A percentile compares a stretch with the other conserved stretches of the same genome.
Evolutionary conservation across 2,888 invertebrate genomes (phyloP).

Genomic region (Netelia inedita): DNA sequence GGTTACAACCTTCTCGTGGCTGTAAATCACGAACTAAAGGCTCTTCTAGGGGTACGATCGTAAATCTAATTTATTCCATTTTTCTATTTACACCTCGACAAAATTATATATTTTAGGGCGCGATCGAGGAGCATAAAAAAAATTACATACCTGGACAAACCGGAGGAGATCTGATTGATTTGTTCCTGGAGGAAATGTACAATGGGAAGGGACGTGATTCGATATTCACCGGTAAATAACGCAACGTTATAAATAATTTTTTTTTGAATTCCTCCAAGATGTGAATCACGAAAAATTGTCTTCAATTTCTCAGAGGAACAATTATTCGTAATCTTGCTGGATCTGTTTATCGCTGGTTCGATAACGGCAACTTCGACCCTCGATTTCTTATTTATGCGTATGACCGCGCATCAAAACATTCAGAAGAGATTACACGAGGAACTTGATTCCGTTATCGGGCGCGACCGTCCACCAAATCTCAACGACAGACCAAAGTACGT

Average conservation of each 20-base stretch:
- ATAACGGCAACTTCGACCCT: slow-evolving; percentile 89
- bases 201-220: slow-evolving; percentile 77
- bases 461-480: slow-evolving; percentile 84
- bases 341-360: slow-evolving; percentile 89
- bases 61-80: slow-evolving; percentile 13
- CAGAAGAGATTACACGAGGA: slow-evolving; percentile 87
- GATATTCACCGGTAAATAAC: slow-evolving; percentile 85
- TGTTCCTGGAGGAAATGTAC: slow-evolving; percentile 88
- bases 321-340: slow-evolving; percentile 88
- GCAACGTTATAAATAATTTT: background rate
- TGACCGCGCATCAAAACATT: slow-evolving; percentile 87
- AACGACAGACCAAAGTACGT: slow-evolving; percentile 85
- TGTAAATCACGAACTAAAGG: slow-evolving; percentile 87
- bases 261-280: slow-evolving; percentile 26
- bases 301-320: slow-evolving; percentile 87
- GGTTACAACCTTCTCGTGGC: slow-evolving; percentile 88
- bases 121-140: slow-evolving; percentile 87
- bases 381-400: slow-evolving; percentile 88
- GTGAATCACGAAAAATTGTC: background rate
- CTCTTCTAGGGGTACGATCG: slow-evolving; percentile 85
- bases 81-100: slow-evolving; percentile 4
- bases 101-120: slow-evolving; percentile 80
- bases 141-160: slow-evolving; percentile 80
- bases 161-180: slow-evolving; percentile 88
- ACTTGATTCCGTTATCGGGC: slow-evolving; percentile 85